phyloP scores from a whole-genome alignment of 2,888 invertebrate species.

The Ormyrus thymus region DNA sequence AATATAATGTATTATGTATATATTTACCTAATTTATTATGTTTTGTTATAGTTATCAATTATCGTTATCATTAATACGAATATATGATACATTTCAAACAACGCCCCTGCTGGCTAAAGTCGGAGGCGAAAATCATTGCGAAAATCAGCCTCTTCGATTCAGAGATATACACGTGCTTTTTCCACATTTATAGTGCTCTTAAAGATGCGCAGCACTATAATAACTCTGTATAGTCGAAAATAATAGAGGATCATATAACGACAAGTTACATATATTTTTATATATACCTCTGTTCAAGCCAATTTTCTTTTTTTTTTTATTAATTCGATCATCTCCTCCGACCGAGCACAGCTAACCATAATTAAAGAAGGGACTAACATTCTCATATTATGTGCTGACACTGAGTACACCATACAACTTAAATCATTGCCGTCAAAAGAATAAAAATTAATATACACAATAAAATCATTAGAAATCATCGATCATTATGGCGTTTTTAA shows the following conservation, averaged over 20 bases:
- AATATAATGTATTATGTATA: slow-evolving; percentile 64
- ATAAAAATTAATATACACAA: slow-evolving; percentile 72
- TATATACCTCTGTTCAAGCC: slow-evolving; percentile 36
- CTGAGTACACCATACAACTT: slow-evolving; percentile 72
- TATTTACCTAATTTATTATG: slow-evolving; percentile 72
- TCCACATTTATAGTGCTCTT: slow-evolving; percentile 11
- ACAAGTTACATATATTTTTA: slow-evolving; percentile 55
- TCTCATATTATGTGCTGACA: slow-evolving; percentile 73
- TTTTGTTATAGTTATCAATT: slow-evolving; percentile 71
- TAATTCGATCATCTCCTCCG: slow-evolving; percentile 68
- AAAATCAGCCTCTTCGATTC: slow-evolving; percentile 59
- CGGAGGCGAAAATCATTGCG: slow-evolving; percentile 67
- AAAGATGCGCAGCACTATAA: slow-evolving; percentile 50
- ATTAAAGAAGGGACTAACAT: slow-evolving; percentile 71
- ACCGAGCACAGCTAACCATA: slow-evolving; percentile 70
- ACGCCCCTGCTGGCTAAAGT: slow-evolving; percentile 69
- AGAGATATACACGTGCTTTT: slow-evolving; percentile 46
- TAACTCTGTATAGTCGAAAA: slow-evolving; percentile 58
- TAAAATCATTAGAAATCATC: slow-evolving; percentile 70
- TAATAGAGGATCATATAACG: slow-evolving; percentile 57
- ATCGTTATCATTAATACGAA: slow-evolving; percentile 73
- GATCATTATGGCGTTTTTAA: slow-evolving; percentile 62
- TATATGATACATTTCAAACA: slow-evolving; percentile 75
- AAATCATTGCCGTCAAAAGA: slow-evolving; percentile 68
- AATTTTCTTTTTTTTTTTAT: slow-evolving; percentile 43